Conservation (phyloP, 1,140 invertebrate species). For the Drosophila nikananu region DNA sequence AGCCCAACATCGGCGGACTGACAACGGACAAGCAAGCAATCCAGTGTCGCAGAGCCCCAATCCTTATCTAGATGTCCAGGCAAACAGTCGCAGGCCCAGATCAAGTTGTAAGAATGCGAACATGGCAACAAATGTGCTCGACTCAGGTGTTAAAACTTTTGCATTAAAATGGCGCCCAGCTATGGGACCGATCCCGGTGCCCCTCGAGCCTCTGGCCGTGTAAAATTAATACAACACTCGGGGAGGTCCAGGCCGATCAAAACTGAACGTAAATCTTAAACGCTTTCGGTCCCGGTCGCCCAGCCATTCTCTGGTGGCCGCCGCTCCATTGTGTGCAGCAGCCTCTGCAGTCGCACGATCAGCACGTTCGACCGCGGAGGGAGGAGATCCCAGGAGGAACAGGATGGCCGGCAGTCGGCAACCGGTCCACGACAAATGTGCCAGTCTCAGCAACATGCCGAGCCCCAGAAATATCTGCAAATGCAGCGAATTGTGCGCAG, state of each 20-base stretch:
- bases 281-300: constrained; percentile 43
- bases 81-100: constrained; percentile 51
- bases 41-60: constrained; percentile 26
- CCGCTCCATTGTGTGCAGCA: constrained; percentile 40
- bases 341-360: constrained; percentile 72
- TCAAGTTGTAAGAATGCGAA: constrained; percentile 80
- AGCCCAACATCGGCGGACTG: constrained; percentile 37
- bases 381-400: constrained; percentile 21
- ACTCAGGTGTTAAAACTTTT: constrained; percentile 73
- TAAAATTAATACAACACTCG: constrained; percentile 76
- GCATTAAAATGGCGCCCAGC: constrained; percentile 75
- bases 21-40: constrained; percentile 44
- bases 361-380: constrained; percentile 70
- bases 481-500: constrained; percentile 78
- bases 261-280: constrained; percentile 83
- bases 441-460: constrained; percentile 74
- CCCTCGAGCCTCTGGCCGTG: constrained; percentile 20
- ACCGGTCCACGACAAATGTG: constrained; percentile 74
- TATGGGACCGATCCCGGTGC: constrained; percentile 20
- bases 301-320: constrained; percentile 14
- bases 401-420: constrained; percentile 36
- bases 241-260: constrained; percentile 82
- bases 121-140: constrained; percentile 65
- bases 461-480: constrained; percentile 59
- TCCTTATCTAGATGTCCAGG: constrained; percentile 75